These are phyloP conservation scores for Mythimna loreyi DNA, from an alignment of 2,888 invertebrate genomes.

Conservation along the genomic window DNA sequence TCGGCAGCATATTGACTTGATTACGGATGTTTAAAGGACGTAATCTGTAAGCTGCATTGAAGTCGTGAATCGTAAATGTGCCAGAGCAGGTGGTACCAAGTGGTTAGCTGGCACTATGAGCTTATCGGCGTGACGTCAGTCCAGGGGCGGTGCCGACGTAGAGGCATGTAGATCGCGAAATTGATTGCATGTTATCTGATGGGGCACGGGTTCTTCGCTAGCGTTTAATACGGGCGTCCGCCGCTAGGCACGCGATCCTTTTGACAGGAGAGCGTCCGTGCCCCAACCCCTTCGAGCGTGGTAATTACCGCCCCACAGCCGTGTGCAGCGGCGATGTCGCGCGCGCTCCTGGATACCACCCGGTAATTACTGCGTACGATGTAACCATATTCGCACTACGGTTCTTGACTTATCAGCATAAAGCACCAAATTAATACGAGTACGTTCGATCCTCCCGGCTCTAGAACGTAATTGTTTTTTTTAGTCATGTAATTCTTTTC, in stretches of 20 bases:
- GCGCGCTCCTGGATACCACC: constrained; percentile 66
- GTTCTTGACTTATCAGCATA: constrained; percentile 32
- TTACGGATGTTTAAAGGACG: constrained; percentile 32
- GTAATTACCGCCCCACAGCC: constrained; percentile 85
- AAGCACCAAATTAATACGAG: background rate
- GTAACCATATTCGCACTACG: constrained; percentile 49
- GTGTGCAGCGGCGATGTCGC: constrained; percentile 89
- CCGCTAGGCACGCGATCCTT: constrained; percentile 87
- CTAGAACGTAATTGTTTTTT: background rate
- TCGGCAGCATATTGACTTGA: constrained; percentile 35
- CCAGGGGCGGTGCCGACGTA: constrained; percentile 88
- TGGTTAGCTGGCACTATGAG: constrained; percentile 86
- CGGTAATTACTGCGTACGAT: constrained; percentile 60
- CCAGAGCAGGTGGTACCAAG: constrained; percentile 83
- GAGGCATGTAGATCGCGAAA: constrained; percentile 90
- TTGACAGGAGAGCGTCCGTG: constrained; percentile 89
- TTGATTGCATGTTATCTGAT: constrained; percentile 91
- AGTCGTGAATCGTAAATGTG: constrained; percentile 69
- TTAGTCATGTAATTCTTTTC: background rate
- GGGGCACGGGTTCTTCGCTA: constrained; percentile 89
- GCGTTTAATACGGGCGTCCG: constrained; percentile 89
- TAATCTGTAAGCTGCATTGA: constrained; percentile 63
- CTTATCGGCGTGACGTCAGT: constrained; percentile 88
- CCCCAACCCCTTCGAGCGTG: constrained; percentile 81
- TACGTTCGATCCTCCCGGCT: background rate